Evolutionary conservation across 2,888 invertebrate genomes (phyloP).

Genomic region (Eilema depressum): DNA sequence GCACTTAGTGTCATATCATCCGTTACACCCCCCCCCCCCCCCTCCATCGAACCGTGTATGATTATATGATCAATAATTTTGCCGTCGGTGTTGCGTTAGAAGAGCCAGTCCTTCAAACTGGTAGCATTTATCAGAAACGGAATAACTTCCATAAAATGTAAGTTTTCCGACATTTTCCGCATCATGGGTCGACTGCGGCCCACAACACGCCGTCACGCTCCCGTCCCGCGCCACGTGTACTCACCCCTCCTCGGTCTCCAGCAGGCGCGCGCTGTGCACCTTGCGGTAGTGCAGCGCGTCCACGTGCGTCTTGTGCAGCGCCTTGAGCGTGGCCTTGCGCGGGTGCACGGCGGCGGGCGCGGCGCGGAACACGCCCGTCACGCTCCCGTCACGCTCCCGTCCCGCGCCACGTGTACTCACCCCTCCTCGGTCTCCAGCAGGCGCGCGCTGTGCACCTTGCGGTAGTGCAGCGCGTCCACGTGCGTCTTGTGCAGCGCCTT

Average conservation of each 20-base stretch:
- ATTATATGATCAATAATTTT: too few species aligned
- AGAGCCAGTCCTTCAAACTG: too few species aligned
- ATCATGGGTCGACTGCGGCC: too few species aligned
- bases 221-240: constrained; percentile 34
- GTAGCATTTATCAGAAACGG: too few species aligned
- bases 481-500: constrained; percentile 97
- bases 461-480: constrained; percentile 98
- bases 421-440: constrained; percentile 95
- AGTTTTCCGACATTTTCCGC: too few species aligned
- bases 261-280: constrained; percentile 94
- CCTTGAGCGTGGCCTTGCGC: constrained; percentile 92
- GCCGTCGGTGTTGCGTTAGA: too few species aligned
- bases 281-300: constrained; percentile 98
- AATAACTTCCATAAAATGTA: too few species aligned
- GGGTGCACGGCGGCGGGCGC: constrained; percentile 94
- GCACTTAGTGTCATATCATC: too few species aligned
- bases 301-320: constrained; percentile 97
- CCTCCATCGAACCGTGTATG: too few species aligned
- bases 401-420: constrained; percentile 72
- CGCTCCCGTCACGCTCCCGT: too few species aligned
- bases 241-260: constrained; percentile 95
- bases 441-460: constrained; percentile 95
- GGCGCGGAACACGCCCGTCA: constrained; percentile 63
- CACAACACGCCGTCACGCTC: not conserved
- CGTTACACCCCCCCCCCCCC: too few species aligned